Conservation (phyloP, 2,888 invertebrate species). For the Clusia tigrina region DNA sequence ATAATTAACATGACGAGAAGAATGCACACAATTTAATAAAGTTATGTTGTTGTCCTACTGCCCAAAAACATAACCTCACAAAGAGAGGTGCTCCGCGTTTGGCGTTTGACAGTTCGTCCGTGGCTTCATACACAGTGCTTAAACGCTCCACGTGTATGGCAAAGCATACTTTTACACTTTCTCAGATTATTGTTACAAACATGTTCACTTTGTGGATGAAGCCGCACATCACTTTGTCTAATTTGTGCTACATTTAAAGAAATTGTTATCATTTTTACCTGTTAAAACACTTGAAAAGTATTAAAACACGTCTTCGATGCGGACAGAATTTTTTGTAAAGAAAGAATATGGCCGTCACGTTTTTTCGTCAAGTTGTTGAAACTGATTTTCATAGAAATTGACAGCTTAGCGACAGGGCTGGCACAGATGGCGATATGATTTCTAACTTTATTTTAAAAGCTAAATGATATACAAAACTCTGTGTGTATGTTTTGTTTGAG, state of each 20-base stretch:
- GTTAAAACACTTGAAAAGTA: conserved; percentile 62
- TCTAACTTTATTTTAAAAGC: no score
- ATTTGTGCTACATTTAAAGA: conserved; percentile 25
- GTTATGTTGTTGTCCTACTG: conserved; percentile 38
- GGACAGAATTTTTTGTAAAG: conserved; percentile 61
- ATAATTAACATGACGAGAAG: conserved; percentile 18
- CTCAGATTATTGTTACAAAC: not conserved
- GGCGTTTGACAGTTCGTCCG: conserved; percentile 32
- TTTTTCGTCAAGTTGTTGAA: conserved; percentile 41
- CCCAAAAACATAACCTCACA: conserved; percentile 57
- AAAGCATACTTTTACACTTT: not conserved
- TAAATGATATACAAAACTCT: no score
- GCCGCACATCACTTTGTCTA: not conserved
- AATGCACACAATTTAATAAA: conserved; percentile 12
- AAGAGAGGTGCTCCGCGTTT: conserved; percentile 26
- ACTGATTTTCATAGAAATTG: no score
- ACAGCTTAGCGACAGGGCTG: no score
- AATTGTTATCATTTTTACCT: conserved; percentile 52
- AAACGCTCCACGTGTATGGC: conserved; percentile 52
- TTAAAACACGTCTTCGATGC: conserved; percentile 63
- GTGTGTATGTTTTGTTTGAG: no score
- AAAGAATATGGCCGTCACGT: conserved; percentile 54
- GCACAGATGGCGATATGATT: no score
- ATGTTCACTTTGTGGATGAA: not conserved
- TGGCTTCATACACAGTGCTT: not conserved